Evolutionary conservation across 2,113 vertebrate genomes (phyloP), one percentile per base, ranked within the genome.

Genomic region (Ifrita kowaldi): DNA sequence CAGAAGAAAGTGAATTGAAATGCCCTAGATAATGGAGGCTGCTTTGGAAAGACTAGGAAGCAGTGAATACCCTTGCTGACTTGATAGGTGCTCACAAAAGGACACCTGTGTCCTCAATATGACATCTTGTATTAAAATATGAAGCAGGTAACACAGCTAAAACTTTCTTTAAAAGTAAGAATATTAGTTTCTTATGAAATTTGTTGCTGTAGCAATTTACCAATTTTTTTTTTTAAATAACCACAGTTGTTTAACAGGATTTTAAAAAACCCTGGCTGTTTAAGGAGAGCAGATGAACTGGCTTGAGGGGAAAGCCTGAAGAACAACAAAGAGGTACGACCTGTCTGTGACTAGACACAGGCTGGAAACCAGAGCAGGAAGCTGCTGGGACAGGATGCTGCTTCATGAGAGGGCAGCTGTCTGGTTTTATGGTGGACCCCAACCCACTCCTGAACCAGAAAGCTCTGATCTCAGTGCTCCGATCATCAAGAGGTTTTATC

Each of bases 1-100:
- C n/a, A 92, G 59, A 59, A 87, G 13, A 75, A 91, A 70, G 47
- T 87, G 59, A 95, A 83, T 27, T 86, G 67, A 93, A 93, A 77
- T 75, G 44, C 18, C 68, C 55, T 73, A 62, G 27, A 33, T 90
- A 90, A 60, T 26, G 39, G 73, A 30, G 52, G 8, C 33, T 83
- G 42, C 82, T 86, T 42, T 55, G 41, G 37, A 88, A 80, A 89
- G 79, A 64, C 23, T 53, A 55, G 22, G 62, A 37, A 71, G 41
- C 55, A 46, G 28, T 69, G 75, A 77, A 42, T 80, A 41, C 9
- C 16, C 19, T 83, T 90, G 60, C n/a, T 90, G 14, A 21, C 39
- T 65, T 68, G 33, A 35, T 53, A 80, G 64, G 57, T 71, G 33
- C 30, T 83, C 76, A 50, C 10, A 46, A 20, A 90, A 88, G 42